Base-by-base conservation (phyloP, 2,888 invertebrate genomes). In the Sclerodermus sp. region DNA sequence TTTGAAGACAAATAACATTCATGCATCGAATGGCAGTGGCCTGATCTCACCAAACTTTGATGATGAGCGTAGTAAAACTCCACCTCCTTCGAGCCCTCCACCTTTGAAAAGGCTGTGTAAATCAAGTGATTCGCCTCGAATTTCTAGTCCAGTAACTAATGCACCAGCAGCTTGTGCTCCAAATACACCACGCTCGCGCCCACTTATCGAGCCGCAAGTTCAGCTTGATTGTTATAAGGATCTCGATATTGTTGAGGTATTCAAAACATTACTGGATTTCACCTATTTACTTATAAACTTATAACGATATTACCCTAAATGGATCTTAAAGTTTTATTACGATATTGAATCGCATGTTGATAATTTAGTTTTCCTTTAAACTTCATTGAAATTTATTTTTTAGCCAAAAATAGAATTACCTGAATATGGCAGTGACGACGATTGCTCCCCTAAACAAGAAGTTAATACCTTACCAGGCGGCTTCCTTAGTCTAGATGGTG, bases 351-450 rank as follows among this genome's bases (percentile, higher is more conserved):
- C 32, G 32, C 32, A 12, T 31, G n/a, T n/a, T n/a, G n/a, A n/a
- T n/a, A n/a, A n/a, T n/a, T n/a, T n/a, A n/a, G n/a, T n/a, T n/a
- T n/a, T n/a, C n/a, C n/a, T n/a, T 36, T 13, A 10, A 45, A 12
- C 18, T 3, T 23, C n/a, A 30, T 30, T 10, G 10, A 30, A 30
- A 9, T 30, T 30, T 30, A 9, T 30, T 18, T 15, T 80, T 59
- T 81, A 87, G 81, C 87, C 88, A 68, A 88, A 88, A 82, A 80
- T 87, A 79, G 88, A 88, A 81, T 82, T 87, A 63, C 86, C 87
- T 72, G 88, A 88, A 77, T 88, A 83, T 78, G 83, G 82, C 58
- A 88, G 87, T 72, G 88, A 88, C 70, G 87, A 87, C 63, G 88
- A 87, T 66, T 76, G 73, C 60, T 67, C 73, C 49, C 70, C 75